phyloP scores from a whole-genome alignment of 2,888 invertebrate genomes.

The Dioctria rufipes region DNA sequence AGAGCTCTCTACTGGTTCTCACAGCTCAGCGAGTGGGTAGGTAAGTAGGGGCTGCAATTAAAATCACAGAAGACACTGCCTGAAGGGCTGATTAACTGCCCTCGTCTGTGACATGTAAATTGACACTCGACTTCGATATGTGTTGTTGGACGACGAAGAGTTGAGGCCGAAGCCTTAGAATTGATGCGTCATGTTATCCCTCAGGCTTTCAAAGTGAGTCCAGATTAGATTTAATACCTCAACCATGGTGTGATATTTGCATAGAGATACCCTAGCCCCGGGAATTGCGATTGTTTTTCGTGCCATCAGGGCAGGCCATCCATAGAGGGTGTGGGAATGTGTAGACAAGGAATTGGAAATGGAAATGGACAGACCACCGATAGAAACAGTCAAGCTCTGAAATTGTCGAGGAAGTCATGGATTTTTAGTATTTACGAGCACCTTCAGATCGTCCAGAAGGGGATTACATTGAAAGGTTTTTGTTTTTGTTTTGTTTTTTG shows the following conservation, averaged over 20 bases:
- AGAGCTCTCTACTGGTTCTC: constrained; percentile 5
- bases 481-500: not conserved
- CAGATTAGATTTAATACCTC: constrained; percentile 35
- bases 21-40: not conserved
- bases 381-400: not conserved
- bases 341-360: not conserved
- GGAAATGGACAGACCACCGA: not conserved
- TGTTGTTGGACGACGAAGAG: constrained; percentile 7
- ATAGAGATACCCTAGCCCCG: not conserved
- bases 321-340: constrained; percentile 36
- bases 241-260: constrained; percentile 10
- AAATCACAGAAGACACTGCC: constrained; percentile 38
- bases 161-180: constrained; percentile 46
- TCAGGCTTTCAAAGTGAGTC: constrained; percentile 39
- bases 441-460: constrained; percentile 7
- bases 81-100: constrained; percentile 40
- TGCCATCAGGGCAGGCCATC: not conserved
- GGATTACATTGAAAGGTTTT: constrained; percentile 46
- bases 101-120: constrained; percentile 46
- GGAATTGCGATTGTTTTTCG: constrained; percentile 22
- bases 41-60: constrained; percentile 28
- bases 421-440: constrained; percentile 9
- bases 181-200: constrained; percentile 49
- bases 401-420: constrained; percentile 37
- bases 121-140: constrained; percentile 36